Evolutionary conservation across 2,888 invertebrate species (phyloP), one percentile per base, ranked within the genome.

Genomic region (Drosophila helvetica): DNA sequence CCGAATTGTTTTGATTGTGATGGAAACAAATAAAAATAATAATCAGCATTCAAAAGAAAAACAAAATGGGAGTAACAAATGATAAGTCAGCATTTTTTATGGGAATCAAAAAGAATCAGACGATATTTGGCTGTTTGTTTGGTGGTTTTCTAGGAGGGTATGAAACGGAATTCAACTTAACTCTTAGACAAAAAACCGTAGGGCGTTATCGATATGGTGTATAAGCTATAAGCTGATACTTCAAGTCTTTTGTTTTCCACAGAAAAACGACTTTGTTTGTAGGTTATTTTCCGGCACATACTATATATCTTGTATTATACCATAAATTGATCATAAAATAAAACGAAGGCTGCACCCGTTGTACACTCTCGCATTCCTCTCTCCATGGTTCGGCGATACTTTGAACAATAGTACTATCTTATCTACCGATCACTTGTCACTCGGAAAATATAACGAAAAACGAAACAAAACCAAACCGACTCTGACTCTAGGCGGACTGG

Each of bases 371-470:
- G 12, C 33, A 5, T 18, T 18, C 18, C 17, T 18, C 18, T 5
- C 9, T 10, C 3, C 1, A 4, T 10, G 15, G 46, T 46, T 17
- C 45, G 38, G 38, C n/a, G 38, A 38, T 38, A 38, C 53, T 54
- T 25, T 12, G 57, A 38, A 48, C 42, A 38, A 61, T 58, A 57
- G 22, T 47, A 38, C 61, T 85, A 80, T 80, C 80, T 80, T 77
- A 80, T 80, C 77, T 43, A 5, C 50, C 45, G 67, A 45, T 57
- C 56, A 30, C 47, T 47, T 58, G 71, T 64, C 47, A 57, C 19
- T 54, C 56, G 18, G 30, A 33, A 68, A 68, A 58, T 27, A 42
- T 43, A 48, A 42, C 10, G 64, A 17, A 19, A 42, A 51, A 27
- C 53, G 30, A 52, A 60, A 33, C 30, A n/a, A 45, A 33, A 46